Base-by-base conservation (phyloP, 1,140 invertebrate species). In the Tetragnatha versicolor region DNA sequence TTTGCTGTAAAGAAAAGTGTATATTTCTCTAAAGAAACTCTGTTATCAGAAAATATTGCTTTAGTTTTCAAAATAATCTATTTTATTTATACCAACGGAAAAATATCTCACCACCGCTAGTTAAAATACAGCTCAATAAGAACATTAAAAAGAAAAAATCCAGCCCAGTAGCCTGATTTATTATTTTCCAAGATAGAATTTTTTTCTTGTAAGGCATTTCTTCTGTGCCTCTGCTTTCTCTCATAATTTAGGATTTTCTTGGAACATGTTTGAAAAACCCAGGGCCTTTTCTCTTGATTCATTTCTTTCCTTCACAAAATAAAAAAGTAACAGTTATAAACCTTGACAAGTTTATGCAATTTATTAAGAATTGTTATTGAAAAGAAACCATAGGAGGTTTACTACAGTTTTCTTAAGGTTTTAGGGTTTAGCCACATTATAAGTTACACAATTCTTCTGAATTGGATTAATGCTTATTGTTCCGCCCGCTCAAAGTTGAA, bases 221-320 rank as follows among this genome's bases (percentile, higher is more conserved):
- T 65, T 65, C 22, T 42, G 14, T 35, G 58, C 29, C 4, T 20
- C 37, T 22, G 49, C 17, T 5, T 29, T 14, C 12, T 27, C 61
- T 65, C 61, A 65, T 65, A 65, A 65, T 22, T 65, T 65, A 65
- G 37, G 61, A 65, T 65, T 65, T 65, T 65, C 22, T 42, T 42
- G 37, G 27, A 58, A 45, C 61, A 45, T 65, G 17, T 9, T 6
- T 35, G 33, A 33, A 31, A 20, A 61, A 61, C 20, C 22, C n/a
- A 47, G 20, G 12, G 27, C 14, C 37, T 31, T 2, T 42, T 42
- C 45, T n/a, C n/a, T 65, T 65, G 39, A 65, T 42, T 65, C 37
- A 45, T 42, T 65, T 65, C n/a, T n/a, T 65, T 22, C 20, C 35
- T 6, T 42, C n/a, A 42, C 37, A 25, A 42, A 65, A 65, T 42